Base-by-base conservation (phyloP, 2,888 invertebrate genomes). In the Synanthedon vespiformis region DNA sequence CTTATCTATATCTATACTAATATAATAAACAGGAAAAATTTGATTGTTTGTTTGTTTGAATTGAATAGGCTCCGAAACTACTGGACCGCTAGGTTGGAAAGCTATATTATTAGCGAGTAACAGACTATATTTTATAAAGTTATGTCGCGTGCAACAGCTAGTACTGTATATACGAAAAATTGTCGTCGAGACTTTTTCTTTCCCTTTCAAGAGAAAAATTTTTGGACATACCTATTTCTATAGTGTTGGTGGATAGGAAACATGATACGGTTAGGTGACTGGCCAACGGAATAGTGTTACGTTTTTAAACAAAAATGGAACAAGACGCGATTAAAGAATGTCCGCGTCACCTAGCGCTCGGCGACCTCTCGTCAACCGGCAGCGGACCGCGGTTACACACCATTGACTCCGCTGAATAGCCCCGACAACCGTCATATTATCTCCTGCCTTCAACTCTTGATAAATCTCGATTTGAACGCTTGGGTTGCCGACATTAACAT, bases 341-440 rank as follows among this genome's bases (percentile, higher is more conserved):
- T 71, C 73, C 77, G 78, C 79, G 76, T 74, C 72, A 73, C 67
- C 64, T 68, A 67, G 65, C 70, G 72, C 67, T 65, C 69, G 68
- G 64, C 80, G 81, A 80, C 79, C 80, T 82, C 75, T 68, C 72
- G 62, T 49, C 53, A 44, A 50, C 51, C 52, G 71, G 67, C 70
- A 34, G 34, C 34, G 34, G 34, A 73, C 70, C 71, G 59, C 77
- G 77, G 86, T 86, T 84, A 86, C 86, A 85, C 86, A 74, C 86
- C 85, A 85, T 80, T 86, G 86, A 68, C 72, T 78, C 68, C 75
- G 66, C 67, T 85, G 81, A 86, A 86, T 86, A 79, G 84, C 62
- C 68, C 63, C 54, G 64, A 68, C 68, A 62, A 67, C 74, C 74
- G 74, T 68, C 74, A 74, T 67, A 69, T 74, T 76, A 77, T 77